A percentile compares a stretch with the other conserved stretches of the same genome.
Evolutionary conservation across 1,140 invertebrate species (phyloP).

Genomic region (Drosophila sulfurigaster): DNA sequence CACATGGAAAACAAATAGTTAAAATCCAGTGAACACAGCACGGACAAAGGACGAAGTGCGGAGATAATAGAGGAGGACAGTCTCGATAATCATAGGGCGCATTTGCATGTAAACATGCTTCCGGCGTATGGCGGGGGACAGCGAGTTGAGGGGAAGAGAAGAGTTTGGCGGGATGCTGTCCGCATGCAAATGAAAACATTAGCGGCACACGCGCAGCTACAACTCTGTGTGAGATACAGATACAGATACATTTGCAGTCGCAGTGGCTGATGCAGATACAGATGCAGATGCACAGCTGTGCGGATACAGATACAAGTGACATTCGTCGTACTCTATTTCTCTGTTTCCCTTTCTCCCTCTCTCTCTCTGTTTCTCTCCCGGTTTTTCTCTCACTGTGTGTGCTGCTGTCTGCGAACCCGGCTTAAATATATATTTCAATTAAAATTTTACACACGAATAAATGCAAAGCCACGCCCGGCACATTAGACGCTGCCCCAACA

Average conservation of each 20-base stretch:
- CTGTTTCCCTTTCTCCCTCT: background rate
- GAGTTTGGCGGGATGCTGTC: slow-evolving; percentile 45
- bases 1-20: slow-evolving; percentile 67
- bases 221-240: slow-evolving; percentile 16
- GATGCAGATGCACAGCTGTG: slow-evolving; percentile 20
- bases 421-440: slow-evolving; percentile 81
- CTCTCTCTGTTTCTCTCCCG: background rate
- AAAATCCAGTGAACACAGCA: slow-evolving; percentile 38
- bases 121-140: slow-evolving; percentile 27
- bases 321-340: slow-evolving; percentile 42
- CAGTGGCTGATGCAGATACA: slow-evolving; percentile 1
- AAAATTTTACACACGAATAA: slow-evolving; percentile 82
- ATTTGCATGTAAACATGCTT: slow-evolving; percentile 78
- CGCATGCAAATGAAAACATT: slow-evolving; percentile 82
- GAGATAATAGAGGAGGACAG: slow-evolving; percentile 12
- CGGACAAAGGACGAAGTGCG: background rate
- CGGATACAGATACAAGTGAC: slow-evolving; percentile 58
- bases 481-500: slow-evolving; percentile 54
- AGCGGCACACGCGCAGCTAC: slow-evolving; percentile 62
- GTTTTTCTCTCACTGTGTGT: background rate
- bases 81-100: slow-evolving; percentile 70
- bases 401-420: slow-evolving; percentile 27
- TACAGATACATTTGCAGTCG: slow-evolving; percentile 2
- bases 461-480: slow-evolving; percentile 75
- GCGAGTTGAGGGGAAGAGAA: background rate